phyloP scores from a whole-genome alignment of 2,888 invertebrate genomes.

The Exephanes ischioxanthus region DNA sequence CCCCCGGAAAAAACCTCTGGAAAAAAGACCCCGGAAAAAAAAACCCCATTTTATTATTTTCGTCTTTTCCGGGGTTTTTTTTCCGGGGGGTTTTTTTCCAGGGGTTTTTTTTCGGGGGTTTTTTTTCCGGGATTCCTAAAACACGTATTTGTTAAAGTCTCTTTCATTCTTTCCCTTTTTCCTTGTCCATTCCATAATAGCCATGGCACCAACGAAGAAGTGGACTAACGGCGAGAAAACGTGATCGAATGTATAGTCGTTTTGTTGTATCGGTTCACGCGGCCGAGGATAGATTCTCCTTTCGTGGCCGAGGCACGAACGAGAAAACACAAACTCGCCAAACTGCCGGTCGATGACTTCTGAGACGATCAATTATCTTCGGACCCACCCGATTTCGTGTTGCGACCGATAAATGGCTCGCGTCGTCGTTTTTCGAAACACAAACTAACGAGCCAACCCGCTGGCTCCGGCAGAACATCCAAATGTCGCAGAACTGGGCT shows the following conservation, averaged over 20 bases:
- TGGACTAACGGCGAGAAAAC: conserved; percentile 58
- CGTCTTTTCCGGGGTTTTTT: too few species aligned
- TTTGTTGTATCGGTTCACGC: background rate
- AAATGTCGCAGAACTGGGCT: background rate
- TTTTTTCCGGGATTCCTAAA: too few species aligned
- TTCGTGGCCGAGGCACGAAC: conserved; percentile 44
- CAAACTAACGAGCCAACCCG: background rate
- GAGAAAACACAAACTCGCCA: conserved; percentile 35
- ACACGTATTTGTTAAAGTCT: conserved; percentile 18
- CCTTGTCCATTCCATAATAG: background rate
- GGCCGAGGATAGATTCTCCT: background rate
- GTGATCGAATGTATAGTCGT: conserved; percentile 53
- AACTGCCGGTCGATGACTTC: background rate
- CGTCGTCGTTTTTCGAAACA: background rate
- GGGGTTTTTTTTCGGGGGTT: too few species aligned
- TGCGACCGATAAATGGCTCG: too few species aligned
- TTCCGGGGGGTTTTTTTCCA: too few species aligned
- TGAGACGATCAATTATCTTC: background rate
- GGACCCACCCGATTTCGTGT: too few species aligned
- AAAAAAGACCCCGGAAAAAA: too few species aligned
- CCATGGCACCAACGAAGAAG: conserved; percentile 16
- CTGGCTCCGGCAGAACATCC: conserved; percentile 24
- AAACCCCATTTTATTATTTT: too few species aligned
- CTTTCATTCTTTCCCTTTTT: background rate
- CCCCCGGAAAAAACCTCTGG: too few species aligned